Evolutionary conservation across 2,797 vertebrate species (phyloP), one percentile per base, ranked within the genome.

Genomic region (Psittacula derbiana): DNA sequence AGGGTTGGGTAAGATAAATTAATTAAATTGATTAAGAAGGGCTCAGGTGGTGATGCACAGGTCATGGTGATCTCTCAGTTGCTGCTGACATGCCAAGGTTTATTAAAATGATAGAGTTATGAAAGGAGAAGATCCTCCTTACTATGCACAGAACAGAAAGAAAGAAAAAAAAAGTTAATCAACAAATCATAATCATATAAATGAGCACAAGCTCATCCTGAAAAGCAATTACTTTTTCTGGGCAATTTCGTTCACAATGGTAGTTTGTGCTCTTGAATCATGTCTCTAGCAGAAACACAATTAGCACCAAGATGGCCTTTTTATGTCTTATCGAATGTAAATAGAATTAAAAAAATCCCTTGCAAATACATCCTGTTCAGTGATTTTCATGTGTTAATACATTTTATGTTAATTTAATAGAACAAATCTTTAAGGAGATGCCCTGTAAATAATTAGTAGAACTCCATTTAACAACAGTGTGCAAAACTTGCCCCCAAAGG

Each of bases 41-140:
- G 95, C 95, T 96, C 95, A 96, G 94, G 83, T 95, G 91, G 86
- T 86, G 57, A 70, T 71, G 41, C 46, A 38, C 82, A 93, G 67
- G 86, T 94, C 74, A 84, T 23, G 18, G 49, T 58, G 66, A 53
- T 86, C 64, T 92, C 88, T 17, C 52, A 49, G 53, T 50, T 70
- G 78, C 88, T 93, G 71, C 79, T 87, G 71, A 67, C 60, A 36
- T 80, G 70, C 93, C 73, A 91, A 86, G 76, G 55, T 96, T 91
- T 96, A 94, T 96, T 94, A 96, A 92, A 95, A 95, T 91, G 92
- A 86, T 92, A 73, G 95, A 95, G 92, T 91, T 95, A 81, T 47
- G 69, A 86, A 67, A 81, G 46, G 60, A 79, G 60, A 88, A 38
- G 40, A 80, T 90, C 47, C 72, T 92, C 75, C 80, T 95, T 91